These are phyloP conservation scores for Miltochrista miniata DNA, from an alignment of 2,888 invertebrate species.

Conservation along the genomic window DNA sequence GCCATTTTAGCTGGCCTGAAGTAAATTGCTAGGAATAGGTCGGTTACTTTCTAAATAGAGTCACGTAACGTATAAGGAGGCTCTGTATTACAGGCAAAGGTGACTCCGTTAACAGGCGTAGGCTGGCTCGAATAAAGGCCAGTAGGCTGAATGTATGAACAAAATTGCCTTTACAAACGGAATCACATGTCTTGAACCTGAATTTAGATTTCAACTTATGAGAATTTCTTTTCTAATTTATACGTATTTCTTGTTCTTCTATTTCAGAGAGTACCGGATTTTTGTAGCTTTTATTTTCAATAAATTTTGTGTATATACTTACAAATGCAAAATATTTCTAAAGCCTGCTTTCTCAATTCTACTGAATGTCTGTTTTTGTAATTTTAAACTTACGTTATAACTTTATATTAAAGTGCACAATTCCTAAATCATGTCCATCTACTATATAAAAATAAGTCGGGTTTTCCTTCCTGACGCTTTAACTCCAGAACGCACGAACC, in stretches of 20 bases:
- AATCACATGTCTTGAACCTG: constrained; percentile 39
- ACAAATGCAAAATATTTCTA: background rate
- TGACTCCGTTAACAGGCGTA: constrained; percentile 48
- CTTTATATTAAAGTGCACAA: too few relatives aligned
- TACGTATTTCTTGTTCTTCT: constrained; percentile 8
- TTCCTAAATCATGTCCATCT: too few relatives aligned
- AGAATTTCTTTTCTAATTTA: constrained; percentile 25
- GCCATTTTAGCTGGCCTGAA: constrained; percentile 55
- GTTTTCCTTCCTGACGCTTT: too few relatives aligned
- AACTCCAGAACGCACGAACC: too few relatives aligned
- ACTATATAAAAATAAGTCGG: too few relatives aligned
- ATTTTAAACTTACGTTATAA: too few relatives aligned
- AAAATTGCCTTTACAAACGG: constrained; percentile 43
- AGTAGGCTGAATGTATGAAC: constrained; percentile 46
- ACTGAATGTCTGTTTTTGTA: background rate
- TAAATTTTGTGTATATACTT: too few relatives aligned
- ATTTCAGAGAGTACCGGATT: background rate
- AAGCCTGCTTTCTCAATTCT: background rate
- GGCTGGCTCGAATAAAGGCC: constrained; percentile 44
- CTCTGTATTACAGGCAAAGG: constrained; percentile 57
- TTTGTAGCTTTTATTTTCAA: too few relatives aligned
- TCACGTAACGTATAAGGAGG: constrained; percentile 73
- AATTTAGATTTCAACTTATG: constrained; percentile 41
- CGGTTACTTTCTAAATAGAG: constrained; percentile 69
- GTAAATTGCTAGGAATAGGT: constrained; percentile 67